A percentile compares a stretch with the other conserved stretches of the same genome.
Conservation (phyloP, 2,797 vertebrate genomes). For the Brachyalestes nurse region DNA sequence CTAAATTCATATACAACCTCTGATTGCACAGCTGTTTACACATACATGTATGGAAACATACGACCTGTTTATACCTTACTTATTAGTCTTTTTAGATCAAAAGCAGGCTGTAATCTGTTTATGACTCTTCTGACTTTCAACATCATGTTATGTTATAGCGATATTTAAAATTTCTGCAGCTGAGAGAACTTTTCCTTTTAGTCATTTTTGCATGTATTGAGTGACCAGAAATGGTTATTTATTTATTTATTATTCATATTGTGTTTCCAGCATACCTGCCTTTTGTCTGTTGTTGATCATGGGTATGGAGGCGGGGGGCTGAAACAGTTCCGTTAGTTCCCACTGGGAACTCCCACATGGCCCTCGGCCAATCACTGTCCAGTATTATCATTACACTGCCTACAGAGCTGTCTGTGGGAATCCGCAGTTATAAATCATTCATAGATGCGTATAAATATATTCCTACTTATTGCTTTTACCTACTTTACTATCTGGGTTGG, state of each 20-base stretch:
- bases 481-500: slow-evolving; percentile 54
- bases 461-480: slow-evolving; percentile 39
- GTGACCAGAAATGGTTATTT: background rate
- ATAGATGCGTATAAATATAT: slow-evolving; percentile 41
- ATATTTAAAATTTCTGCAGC: background rate
- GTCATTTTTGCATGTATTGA: background rate
- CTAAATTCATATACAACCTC: background rate
- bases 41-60: background rate
- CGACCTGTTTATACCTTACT: background rate
- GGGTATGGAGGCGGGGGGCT: slow-evolving; percentile 5
- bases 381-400: slow-evolving; percentile 12
- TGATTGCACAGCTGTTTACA: background rate
- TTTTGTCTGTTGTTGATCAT: slow-evolving; percentile 9
- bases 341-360: background rate
- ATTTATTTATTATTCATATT: background rate
- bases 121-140: background rate
- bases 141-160: background rate
- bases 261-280: background rate
- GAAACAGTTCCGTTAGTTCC: background rate
- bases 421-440: slow-evolving; percentile 28
- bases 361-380: slow-evolving; percentile 18
- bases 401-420: background rate
- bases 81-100: background rate
- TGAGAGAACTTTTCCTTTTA: background rate
- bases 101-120: background rate